Percentiles rank a stretch among this genome's conserved stretches.
Conservation (phyloP, 2,113 vertebrate species). For the Oryzias curvinotus region DNA sequence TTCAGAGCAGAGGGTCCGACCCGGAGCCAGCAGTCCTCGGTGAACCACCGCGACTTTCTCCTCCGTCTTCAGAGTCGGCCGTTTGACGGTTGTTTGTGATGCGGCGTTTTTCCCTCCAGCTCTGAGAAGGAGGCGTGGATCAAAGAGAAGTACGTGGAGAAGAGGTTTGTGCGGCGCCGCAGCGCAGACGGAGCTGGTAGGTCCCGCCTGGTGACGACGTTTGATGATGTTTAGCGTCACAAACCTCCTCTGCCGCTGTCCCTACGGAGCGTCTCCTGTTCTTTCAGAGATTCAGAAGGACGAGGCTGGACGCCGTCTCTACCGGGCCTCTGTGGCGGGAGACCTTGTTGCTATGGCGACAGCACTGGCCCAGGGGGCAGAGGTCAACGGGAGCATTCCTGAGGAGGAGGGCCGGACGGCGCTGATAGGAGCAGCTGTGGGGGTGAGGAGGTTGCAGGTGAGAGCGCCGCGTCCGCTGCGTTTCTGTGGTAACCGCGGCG, state of each 20-base stretch:
- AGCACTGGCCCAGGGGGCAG: slow-evolving; percentile 66
- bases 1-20: slow-evolving; percentile 58
- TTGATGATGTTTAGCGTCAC: not conserved
- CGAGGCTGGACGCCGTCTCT: slow-evolving; percentile 46
- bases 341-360: slow-evolving; percentile 70
- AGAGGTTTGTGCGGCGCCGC: slow-evolving; percentile 60
- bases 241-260: not conserved
- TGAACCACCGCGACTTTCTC: not conserved
- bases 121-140: slow-evolving; percentile 76
- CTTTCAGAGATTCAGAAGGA: not conserved
- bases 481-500: not conserved
- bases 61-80: not conserved
- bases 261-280: not conserved
- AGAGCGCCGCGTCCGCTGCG: not conserved
- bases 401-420: slow-evolving; percentile 69
- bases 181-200: slow-evolving; percentile 3
- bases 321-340: slow-evolving; percentile 53
- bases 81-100: not conserved
- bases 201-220: not conserved
- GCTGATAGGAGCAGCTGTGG: slow-evolving; percentile 73
- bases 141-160: slow-evolving; percentile 76
- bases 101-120: slow-evolving; percentile 36
- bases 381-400: slow-evolving; percentile 62
- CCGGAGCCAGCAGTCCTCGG: slow-evolving; percentile 53
- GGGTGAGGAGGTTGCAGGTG: slow-evolving; percentile 49